Evolutionary conservation across 2,113 vertebrate species (phyloP), one percentile per base, ranked within the genome.

Genomic region (Cathartes aura): DNA sequence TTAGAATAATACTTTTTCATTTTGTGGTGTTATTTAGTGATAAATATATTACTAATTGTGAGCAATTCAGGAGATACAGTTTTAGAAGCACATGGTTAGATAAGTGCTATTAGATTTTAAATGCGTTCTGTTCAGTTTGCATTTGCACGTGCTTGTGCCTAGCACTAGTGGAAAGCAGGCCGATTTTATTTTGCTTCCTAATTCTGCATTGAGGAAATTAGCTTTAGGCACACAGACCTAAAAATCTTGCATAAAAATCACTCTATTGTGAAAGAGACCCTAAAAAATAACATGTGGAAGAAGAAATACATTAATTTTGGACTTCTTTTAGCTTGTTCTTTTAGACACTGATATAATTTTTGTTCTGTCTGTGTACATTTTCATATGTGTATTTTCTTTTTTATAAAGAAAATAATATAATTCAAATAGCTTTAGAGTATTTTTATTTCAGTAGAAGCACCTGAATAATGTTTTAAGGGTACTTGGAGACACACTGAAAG

Each of bases 21-120:
- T 78, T 91, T 92, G 32, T 50, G 13, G 18, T 56, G 22, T 81
- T 83, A 85, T 68, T 84, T 82, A 55, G 23, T 55, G 68, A 87
- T 78, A 89, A 89, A 87, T 86, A 29, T 72, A 47, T 84, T 87
- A 70, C n/a, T 91, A 84, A 80, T 92, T 91, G 29, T 62, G 45
- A 82, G 50, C 78, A 70, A 48, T 85, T 95, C 74, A 66, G 16
- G 6, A 73, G 43, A 36, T 62, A 74, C 9, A 26, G 53, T 76
- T 84, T 91, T 62, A 82, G 50, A 82, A 52, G 55, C 22, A 27
- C 48, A 6, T 18, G 29, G 48, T 58, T 78, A 68, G 64, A 68
- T 63, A 95, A 93, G 64, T 91, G 74, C 60, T 17, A 20, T 75
- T 95, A 82, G 45, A 82, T 91, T 95, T 91, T 73, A 82, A 85